Evolutionary conservation across 2,888 invertebrate genomes (phyloP), one percentile per base, ranked within the genome.

Genomic region (Gisinianus flammeolus): DNA sequence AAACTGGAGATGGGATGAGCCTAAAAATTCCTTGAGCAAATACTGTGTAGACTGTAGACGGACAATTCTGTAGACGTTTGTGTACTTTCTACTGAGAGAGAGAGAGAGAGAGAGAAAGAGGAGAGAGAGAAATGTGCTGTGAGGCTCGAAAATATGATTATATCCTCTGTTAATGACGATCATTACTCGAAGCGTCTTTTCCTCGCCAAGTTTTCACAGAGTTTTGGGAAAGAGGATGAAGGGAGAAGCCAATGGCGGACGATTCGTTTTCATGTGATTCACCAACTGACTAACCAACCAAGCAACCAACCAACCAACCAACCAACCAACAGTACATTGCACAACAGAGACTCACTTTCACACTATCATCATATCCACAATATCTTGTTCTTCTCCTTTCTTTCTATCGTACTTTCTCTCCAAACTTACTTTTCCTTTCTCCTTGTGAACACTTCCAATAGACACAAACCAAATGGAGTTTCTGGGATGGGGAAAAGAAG

Each of bases 111-210:
- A 67, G n/a, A 67, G 31, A 31, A 33, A 28, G n/a, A 58, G 26
- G 62, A 62, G 26, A 62, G 6, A 24, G 26, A 62, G 62, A 30
- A 31, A 66, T 66, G 66, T 66, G 31, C 68, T 68, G 67, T 31
- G 68, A 72, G 72, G 58, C 72, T 72, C 58, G 72, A 72, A 72
- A 72, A 72, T 72, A 72, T 72, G 72, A 72, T 71, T 71, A 71
- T 56, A 71, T 56, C 71, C 71, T 54, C 56, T 56, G 71, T 71
- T 71, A 71, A 71, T 71, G 71, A 71, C 54, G 31, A 72, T 72
- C 58, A 72, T 72, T 72, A 72, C 56, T 56, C 69, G 44, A 72
- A 54, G 72, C 72, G 72, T 72, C 72, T 72, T 72, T 72, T 72
- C 72, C 72, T 72, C 72, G 72, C 54, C 56, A 72, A 72, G 72